These are phyloP conservation scores for Drosophila macrospina DNA, from an alignment of 2,888 invertebrate genomes.

Conservation along the genomic window DNA sequence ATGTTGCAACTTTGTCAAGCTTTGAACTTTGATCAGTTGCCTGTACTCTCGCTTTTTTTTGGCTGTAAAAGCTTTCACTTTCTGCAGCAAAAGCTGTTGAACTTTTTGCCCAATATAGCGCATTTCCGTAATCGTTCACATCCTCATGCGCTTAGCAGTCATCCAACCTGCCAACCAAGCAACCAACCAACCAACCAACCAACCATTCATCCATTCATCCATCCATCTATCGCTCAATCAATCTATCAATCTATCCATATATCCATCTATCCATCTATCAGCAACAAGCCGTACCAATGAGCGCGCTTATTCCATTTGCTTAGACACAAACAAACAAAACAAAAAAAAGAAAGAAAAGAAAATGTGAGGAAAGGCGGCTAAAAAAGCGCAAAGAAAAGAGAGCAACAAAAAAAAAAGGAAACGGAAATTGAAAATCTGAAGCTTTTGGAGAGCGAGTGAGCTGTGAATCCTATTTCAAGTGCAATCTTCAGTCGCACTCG, in stretches of 20 bases:
- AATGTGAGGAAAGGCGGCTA: conserved; percentile 12
- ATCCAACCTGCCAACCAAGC: conserved; percentile 7
- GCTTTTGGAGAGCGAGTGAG: conserved; percentile 79
- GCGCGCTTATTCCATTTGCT: conserved; percentile 79
- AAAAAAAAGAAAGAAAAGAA: conserved; percentile 9
- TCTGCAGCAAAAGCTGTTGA: conserved; percentile 20
- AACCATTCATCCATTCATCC: conserved; percentile 5
- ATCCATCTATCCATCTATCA: conserved; percentile 55
- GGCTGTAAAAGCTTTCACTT: conserved; percentile 31
- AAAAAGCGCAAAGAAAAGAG: conserved; percentile 14
- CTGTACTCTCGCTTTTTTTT: conserved; percentile 35
- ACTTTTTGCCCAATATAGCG: conserved; percentile 42
- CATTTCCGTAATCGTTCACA: conserved; percentile 49
- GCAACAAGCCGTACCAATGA: conserved; percentile 75
- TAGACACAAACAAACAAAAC: conserved; percentile 75
- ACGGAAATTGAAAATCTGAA: conserved; percentile 81
- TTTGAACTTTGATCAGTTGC: conserved; percentile 22
- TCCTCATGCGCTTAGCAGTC: conserved; percentile 30
- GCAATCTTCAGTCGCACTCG: conserved; percentile 76
- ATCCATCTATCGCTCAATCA: conserved; percentile 4
- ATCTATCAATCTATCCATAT: conserved; percentile 14
- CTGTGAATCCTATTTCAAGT: conserved; percentile 82
- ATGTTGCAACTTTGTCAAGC: neutral
- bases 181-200: conserved; percentile 5
- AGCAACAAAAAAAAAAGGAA: conserved; percentile 66